Evolutionary conservation across 2,888 invertebrate species (phyloP).

Genomic region (Synanthedon formicaeformis): DNA sequence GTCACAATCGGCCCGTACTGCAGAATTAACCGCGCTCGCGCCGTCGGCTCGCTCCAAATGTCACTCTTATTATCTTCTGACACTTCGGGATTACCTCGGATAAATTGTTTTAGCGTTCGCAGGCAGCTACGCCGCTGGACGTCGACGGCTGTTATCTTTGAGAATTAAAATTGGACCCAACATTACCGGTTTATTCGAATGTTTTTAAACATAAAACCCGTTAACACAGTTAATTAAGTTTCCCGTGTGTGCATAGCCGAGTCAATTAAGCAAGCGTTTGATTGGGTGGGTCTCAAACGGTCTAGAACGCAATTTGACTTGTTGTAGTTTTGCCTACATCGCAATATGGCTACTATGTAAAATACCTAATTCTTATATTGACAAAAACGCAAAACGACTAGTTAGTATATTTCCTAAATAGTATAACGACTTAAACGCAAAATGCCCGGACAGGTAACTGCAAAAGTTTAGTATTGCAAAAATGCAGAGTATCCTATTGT

Average conservation of each 20-base stretch:
- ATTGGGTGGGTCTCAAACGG: too few species aligned
- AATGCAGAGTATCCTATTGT: too few species aligned
- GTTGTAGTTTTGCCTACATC: too few species aligned
- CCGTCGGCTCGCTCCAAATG: slow-evolving; percentile 53
- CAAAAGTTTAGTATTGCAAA: too few species aligned
- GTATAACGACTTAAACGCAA: too few species aligned
- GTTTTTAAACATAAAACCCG: slow-evolving; percentile 25
- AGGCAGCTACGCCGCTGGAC: slow-evolving; percentile 46
- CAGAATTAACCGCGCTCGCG: slow-evolving; percentile 53
- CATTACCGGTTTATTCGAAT: slow-evolving; percentile 14
- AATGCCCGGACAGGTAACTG: too few species aligned
- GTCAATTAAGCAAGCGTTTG: slow-evolving; percentile 50
- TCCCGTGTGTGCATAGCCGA: slow-evolving; percentile 23
- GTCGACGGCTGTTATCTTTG: slow-evolving; percentile 52
- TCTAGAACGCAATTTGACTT: too few species aligned
- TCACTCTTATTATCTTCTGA: slow-evolving; percentile 69
- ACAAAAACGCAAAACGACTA: too few species aligned
- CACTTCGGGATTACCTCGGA: slow-evolving; percentile 64
- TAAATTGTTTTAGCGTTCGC: slow-evolving; percentile 66
- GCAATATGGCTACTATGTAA: too few species aligned
- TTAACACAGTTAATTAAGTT: slow-evolving; percentile 35
- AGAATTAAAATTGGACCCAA: slow-evolving; percentile 42
- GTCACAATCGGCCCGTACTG: slow-evolving; percentile 61
- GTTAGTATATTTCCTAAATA: too few species aligned
- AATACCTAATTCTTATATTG: too few species aligned